Evolutionary conservation across 2,888 invertebrate genomes (phyloP), one percentile per base, ranked within the genome.

Genomic region (Autographa gamma): DNA sequence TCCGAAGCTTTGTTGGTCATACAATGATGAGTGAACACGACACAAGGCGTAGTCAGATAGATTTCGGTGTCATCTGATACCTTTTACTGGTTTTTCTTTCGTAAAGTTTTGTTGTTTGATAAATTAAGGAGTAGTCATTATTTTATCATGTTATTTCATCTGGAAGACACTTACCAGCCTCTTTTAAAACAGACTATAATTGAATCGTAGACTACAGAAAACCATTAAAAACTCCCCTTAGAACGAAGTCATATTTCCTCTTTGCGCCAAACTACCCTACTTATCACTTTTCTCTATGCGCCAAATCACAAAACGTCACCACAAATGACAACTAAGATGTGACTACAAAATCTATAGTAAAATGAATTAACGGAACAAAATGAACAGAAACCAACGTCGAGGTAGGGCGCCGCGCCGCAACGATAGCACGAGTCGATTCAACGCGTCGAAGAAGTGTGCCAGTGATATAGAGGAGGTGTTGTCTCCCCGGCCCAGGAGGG

Each of bases 301-400:
- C n/a, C 31, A 32, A 16, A 58, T n/a, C 11, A 16, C 7, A 8
- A 56, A 60, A 60, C 38, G 67, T 18, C 34, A 64, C 6, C 19
- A 18, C 11, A 18, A 18, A 56, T 41, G 56, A 62, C 52, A 34
- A 8, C 7, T 54, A 11, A 2, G 18, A 43, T 19, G 61, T 67
- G 60, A 34, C 11, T 0, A 16, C 56, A 63, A 67, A 71, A 65
- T 63, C 60, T 16, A 62, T 62, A 0, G 41, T 79, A 65, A 76
- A 67, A 63, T 65, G 43, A 25, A 60, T 48, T 54, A n/a, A 38
- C 14, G 14, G 63, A 63, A 63, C 56, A 89, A 83, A 84, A 91
- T 91, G 90, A 89, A 88, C 83, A 89, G 83, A 77, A 85, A 74
- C 69, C 89, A 88, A 75, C 86, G 89, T 64, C 88, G 80, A 64